Base-by-base conservation (phyloP, 2,113 vertebrate genomes). In the Cyphomyrus discorhynchus region DNA sequence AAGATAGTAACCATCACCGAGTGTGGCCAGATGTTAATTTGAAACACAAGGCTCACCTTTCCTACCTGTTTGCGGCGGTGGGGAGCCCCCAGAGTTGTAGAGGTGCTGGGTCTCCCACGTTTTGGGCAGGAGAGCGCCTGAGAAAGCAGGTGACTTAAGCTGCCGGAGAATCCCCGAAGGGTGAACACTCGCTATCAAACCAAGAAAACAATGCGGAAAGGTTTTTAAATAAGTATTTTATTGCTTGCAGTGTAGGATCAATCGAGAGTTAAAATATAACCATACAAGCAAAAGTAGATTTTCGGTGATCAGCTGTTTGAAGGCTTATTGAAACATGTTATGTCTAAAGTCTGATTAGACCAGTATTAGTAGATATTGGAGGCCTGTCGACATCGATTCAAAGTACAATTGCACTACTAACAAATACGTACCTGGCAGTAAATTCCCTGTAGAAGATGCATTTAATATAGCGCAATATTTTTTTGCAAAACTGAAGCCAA, bases 151-250 rank as follows among this genome's bases (percentile, higher is more conserved):
- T 88, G 74, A 80, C 90, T 86, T 49, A 93, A 88, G 31, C 91
- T 86, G 86, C 90, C 88, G 21, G 92, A 93, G n/a, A 94, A 52
- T 66, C 93, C 92, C 53, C 92, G 90, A 56, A 93, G 91, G 50
- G 86, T 82, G 84, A 93, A 58, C 21, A 70, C 74, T 89, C 84
- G 92, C 93, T 94, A 89, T 46, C 19, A 85, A 49, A 46, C 39
- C 9, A 46, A 13, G 46, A 46, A n/a, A 70, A 70, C n/a, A 31
- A 70, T 27, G 62, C n/a, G 58, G n/a, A 66, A 66, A 70, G 27
- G 62, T 27, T 70, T 70, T 70, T 31, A 27, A 11, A n/a, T 0
- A 10, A 66, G 24, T 70, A 13, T 11, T 31, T 47, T 45, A 85
- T 85, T 85, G 5, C 31, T 80, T 80, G 74, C 35, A 80, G 15